Percentiles rank a stretch among this genome's conserved stretches.
Evolutionary conservation across 1,140 invertebrate genomes (phyloP).

Genomic region (Plutomurus gul): DNA sequence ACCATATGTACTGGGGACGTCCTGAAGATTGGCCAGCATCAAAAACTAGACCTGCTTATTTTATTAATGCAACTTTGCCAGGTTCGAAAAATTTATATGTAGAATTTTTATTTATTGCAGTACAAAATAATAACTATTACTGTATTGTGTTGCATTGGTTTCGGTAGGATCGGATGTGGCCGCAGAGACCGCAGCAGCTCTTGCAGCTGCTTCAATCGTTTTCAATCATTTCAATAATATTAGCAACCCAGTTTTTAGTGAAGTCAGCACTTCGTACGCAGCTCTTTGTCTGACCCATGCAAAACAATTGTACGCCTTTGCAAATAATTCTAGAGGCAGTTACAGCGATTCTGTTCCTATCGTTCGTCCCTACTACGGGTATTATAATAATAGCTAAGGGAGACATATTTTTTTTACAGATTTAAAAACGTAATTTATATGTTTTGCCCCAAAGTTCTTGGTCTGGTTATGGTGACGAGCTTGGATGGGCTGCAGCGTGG

Average conservation of each 20-base stretch:
- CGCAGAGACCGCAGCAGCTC: slow-evolving; percentile 58
- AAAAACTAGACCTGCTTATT: slow-evolving; percentile 57
- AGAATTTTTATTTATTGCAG: too few relatives aligned
- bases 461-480: slow-evolving; percentile 64
- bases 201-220: slow-evolving; percentile 58
- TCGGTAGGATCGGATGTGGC: slow-evolving; percentile 59
- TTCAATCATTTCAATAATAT: slow-evolving; percentile 55
- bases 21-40: slow-evolving; percentile 58
- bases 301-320: slow-evolving; percentile 58
- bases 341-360: slow-evolving; percentile 58
- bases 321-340: slow-evolving; percentile 56
- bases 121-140: too few relatives aligned
- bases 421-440: background rate
- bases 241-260: background rate
- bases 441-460: background rate
- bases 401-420: background rate
- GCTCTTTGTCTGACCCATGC: slow-evolving; percentile 55
- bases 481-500: slow-evolving; percentile 68
- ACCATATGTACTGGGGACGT: slow-evolving; percentile 55
- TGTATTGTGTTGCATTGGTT: too few relatives aligned
- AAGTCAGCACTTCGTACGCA: slow-evolving; percentile 51
- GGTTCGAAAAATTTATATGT: background rate
- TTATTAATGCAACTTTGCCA: slow-evolving; percentile 49
- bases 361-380: slow-evolving; percentile 57
- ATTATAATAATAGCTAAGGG: too few relatives aligned